Evolutionary conservation across 2,113 vertebrate genomes (phyloP), one percentile per base, ranked within the genome.

Genomic region (Pimephales promelas): DNA sequence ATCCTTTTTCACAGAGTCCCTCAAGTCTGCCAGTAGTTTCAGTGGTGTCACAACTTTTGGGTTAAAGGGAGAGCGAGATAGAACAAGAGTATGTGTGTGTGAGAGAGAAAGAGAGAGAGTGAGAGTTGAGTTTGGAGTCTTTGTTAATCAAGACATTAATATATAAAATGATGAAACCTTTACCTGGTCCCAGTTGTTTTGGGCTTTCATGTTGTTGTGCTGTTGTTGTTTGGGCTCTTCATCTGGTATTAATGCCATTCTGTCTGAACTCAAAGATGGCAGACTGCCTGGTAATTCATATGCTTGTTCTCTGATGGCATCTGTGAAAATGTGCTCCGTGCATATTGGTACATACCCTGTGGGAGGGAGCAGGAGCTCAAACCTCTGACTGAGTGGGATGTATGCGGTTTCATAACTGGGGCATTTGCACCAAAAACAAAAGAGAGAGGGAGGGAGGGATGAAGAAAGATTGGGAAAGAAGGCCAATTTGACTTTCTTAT

Each of bases 191-290:
- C 94, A 91, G 90, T 94, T 93, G 93, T 92, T 88, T 91, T 81
- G 90, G 80, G 91, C 94, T 95, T 95, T 95, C 93, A 95, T 94
- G 94, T 94, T 95, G 94, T 94, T 95, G 94, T 95, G 93, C 91
- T 95, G 92, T 94, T 95, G 94, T 95, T 95, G 93, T 95, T 94
- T 85, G 84, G 93, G 92, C 91, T 93, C 90, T 88, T 92, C 93
- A 95, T 95, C 93, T 92, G 87, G 91, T 95, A 95, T 95, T 95
- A 95, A 95, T 95, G 94, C 77, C 93, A 95, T 95, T 95, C 94
- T 91, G 92, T 95, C 89, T 95, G 94, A 95, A 95, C 94, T 95
- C 89, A 86, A 91, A 92, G 93, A 95, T 95, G 94, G 93, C 94
- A 94, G 92, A 83, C 92, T 94, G 94, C 94, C 94, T 95, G 92